Base-by-base conservation (phyloP, 2,797 vertebrate species). In the Onychomys torridus region DNA sequence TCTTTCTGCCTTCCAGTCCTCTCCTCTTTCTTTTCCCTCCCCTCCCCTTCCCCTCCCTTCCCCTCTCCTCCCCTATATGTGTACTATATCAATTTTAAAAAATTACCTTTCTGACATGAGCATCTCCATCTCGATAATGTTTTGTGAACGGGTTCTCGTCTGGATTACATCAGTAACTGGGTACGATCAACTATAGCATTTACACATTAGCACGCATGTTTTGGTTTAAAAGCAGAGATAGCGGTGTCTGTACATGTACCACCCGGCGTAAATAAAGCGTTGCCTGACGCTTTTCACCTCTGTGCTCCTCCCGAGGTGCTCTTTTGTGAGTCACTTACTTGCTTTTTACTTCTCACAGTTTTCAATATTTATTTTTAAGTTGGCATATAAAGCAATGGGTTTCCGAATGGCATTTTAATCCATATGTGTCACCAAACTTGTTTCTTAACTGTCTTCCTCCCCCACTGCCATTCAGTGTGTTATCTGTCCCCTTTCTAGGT, bases 11-110 rank as follows among this genome's bases (percentile, higher is more conserved):
- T 32, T 63, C 32, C 5, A 4, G 2, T 52, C 43, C 46, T 12
- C 32, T 34, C 6, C 6, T 9, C 9, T 21, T 4, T 67, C 6
- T 34, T 16, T 55, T 34, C 23, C 23, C 13, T 52, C 6, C 2
- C 6, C 8, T 13, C 2, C 2, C 21, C 2, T n/a, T 13, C 2
- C 2, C 21, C 2, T n/a, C 32, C 40, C 0, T 14, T 27, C 12
- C 34, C 19, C 3, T 1, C 16, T 13, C 4, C 21, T n/a, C 2
- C 11, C 5, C 21, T n/a, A 17, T 2, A 21, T 32, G 11, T 65
- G 17, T 67, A 75, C 52, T 90, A 61, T 67, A 81, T 21, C 8
- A 77, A 34, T 83, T n/a, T 40, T 69, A 67, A 69, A 67, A 77
- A 17, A 65, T 17, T 19, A 49, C 5, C 13, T 57, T 89, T 94